A percentile compares a stretch with the other conserved stretches of the same genome.
phyloP scores from a whole-genome alignment of 2,113 vertebrate genomes.

The Caranx ignobilis region DNA sequence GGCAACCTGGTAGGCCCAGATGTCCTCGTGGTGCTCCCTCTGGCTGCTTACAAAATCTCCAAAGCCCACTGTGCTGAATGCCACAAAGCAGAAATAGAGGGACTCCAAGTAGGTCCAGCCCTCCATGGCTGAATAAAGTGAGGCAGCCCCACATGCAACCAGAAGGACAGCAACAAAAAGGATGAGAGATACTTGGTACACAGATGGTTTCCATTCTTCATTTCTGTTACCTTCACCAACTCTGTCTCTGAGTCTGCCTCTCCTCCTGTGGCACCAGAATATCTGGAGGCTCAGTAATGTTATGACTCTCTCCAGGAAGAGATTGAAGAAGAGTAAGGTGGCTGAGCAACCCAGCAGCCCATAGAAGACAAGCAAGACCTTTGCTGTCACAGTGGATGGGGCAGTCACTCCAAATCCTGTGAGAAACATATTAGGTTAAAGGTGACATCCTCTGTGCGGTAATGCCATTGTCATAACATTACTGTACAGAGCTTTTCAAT shows the following conservation, averaged over 20 bases:
- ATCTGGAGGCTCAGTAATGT: slow-evolving; percentile 60
- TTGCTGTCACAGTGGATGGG: slow-evolving; percentile 69
- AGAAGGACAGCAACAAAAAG: slow-evolving; percentile 62
- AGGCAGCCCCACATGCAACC: slow-evolving; percentile 70
- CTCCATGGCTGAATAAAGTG: slow-evolving; percentile 74
- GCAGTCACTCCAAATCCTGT: slow-evolving; percentile 80
- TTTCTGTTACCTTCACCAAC: neutral
- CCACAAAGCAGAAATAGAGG: slow-evolving; percentile 81
- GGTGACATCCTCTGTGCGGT: too few relatives aligned
- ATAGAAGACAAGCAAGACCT: slow-evolving; percentile 79
- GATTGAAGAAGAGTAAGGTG: slow-evolving; percentile 75
- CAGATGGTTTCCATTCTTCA: slow-evolving; percentile 66
- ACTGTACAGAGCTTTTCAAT: too few relatives aligned
- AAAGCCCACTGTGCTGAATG: slow-evolving; percentile 81
- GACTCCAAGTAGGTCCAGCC: slow-evolving; percentile 77
- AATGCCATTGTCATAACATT: too few relatives aligned
- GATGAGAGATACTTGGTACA: slow-evolving; percentile 68
- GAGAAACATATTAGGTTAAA: slow-evolving; percentile 7
- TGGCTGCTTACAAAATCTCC: slow-evolving; percentile 81
- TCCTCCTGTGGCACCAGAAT: slow-evolving; percentile 52
- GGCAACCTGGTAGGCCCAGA: slow-evolving; percentile 62
- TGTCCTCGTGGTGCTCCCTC: slow-evolving; percentile 55
- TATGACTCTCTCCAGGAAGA: slow-evolving; percentile 69
- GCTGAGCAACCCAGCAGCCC: slow-evolving; percentile 77
- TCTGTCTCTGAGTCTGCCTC: slow-evolving; percentile 6